These are phyloP conservation scores for Tupaia tana DNA, from an alignment of 2,113 vertebrate species.

Conservation along the genomic window DNA sequence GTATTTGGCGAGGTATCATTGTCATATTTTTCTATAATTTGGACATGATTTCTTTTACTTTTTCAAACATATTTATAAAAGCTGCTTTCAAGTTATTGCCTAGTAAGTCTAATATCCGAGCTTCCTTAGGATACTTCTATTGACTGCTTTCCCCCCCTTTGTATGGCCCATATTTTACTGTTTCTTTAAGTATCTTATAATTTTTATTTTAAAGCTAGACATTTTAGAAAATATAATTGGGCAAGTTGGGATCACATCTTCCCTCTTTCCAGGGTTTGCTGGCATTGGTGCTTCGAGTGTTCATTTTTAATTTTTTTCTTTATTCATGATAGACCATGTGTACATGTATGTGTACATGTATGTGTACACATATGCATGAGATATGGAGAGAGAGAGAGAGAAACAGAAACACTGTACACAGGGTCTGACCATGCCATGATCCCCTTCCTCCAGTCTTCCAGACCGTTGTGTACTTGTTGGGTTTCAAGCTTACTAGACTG, in stretches of 20 bases:
- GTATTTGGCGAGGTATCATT: background rate
- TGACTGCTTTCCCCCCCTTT: background rate
- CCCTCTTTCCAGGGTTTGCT: background rate
- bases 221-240: conserved; percentile 26
- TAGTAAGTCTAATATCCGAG: background rate
- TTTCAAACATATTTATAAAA: conserved; percentile 12
- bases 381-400: no score
- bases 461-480: no score
- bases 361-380: no score
- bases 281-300: background rate
- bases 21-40: conserved; percentile 13
- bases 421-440: no score
- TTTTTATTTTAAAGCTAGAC: background rate
- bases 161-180: background rate
- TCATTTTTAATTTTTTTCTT: background rate
- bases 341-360: no score
- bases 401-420: no score
- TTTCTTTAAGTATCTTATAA: background rate
- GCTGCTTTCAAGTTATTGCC: background rate
- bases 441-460: no score
- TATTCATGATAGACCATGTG: no score
- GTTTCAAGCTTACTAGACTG: no score
- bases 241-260: background rate
- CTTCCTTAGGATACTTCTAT: background rate
- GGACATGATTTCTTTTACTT: background rate